Percentiles rank a stretch among this genome's conserved stretches.
phyloP scores from a whole-genome alignment of 2,888 invertebrate species.

The Cheilosia urbana region DNA sequence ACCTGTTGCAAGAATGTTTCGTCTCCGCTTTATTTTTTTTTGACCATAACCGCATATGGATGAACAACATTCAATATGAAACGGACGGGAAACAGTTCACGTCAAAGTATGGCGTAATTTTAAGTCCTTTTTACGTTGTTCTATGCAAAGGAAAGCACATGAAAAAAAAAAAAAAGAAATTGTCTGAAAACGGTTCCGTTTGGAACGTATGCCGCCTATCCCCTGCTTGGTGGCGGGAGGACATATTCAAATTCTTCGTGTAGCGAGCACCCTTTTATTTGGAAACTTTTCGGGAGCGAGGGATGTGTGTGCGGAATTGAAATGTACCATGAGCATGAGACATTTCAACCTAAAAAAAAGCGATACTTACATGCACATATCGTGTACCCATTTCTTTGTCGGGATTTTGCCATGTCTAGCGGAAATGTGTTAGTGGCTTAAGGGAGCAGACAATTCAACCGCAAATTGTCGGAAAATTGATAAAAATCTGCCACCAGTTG shows the following conservation, averaged over 20 bases:
- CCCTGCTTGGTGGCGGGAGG: slow-evolving; percentile 17
- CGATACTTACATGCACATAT: slow-evolving; percentile 24
- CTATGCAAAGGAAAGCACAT: not conserved
- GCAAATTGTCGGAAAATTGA: slow-evolving; percentile 75
- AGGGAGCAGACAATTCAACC: slow-evolving; percentile 75
- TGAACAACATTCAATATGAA: slow-evolving; percentile 69
- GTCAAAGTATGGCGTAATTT: slow-evolving; percentile 43
- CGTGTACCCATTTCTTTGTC: slow-evolving; percentile 39
- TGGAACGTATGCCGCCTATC: slow-evolving; percentile 44
- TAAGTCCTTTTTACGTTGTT: slow-evolving; percentile 40
- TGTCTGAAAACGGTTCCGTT: slow-evolving; percentile 53
- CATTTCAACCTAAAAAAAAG: slow-evolving; percentile 24
- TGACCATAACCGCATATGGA: slow-evolving; percentile 64
- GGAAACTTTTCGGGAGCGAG: slow-evolving; percentile 46
- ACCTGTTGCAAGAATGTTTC: slow-evolving; percentile 59
- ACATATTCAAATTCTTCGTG: slow-evolving; percentile 72
- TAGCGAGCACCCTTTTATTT: slow-evolving; percentile 70
- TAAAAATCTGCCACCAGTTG: slow-evolving; percentile 76
- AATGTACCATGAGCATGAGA: slow-evolving; percentile 59
- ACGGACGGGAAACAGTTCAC: slow-evolving; percentile 45
- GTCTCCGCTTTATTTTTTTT: slow-evolving; percentile 9
- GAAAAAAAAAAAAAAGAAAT: slow-evolving; percentile 49
- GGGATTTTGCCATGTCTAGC: slow-evolving; percentile 62
- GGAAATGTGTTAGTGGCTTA: slow-evolving; percentile 75
- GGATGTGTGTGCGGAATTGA: slow-evolving; percentile 60